phyloP scores from a whole-genome alignment of 2,888 invertebrate species.

The Lasioglossum morio region DNA sequence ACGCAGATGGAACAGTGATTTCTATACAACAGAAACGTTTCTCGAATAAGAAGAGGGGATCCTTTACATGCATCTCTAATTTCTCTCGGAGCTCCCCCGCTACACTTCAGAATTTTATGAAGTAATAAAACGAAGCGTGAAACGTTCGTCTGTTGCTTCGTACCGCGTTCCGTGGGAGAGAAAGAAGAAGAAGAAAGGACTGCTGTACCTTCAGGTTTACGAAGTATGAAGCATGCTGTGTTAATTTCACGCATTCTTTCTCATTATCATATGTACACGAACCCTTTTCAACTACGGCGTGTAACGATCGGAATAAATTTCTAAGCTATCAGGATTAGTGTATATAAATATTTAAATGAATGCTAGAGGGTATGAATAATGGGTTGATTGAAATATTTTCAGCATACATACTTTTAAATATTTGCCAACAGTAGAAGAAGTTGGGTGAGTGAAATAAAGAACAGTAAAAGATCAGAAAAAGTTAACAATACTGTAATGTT shows the following conservation, averaged over 20 bases:
- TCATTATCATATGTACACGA: neutral
- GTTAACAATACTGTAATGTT: too few species aligned
- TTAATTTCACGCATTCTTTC: constrained; percentile 5
- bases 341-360: neutral
- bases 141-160: constrained; percentile 17
- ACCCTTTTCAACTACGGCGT: neutral
- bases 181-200: neutral
- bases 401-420: neutral
- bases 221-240: neutral
- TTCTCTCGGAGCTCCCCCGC: neutral
- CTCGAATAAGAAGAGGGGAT: neutral
- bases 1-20: neutral
- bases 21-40: constrained; percentile 1
- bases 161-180: neutral
- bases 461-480: too few species aligned
- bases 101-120: constrained; percentile 9
- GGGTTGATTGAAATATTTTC: neutral
- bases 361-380: neutral
- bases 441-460: too few species aligned
- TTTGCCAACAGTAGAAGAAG: too few species aligned
- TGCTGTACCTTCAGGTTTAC: neutral
- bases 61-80: neutral
- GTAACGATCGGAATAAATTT: neutral
- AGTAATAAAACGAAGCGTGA: constrained; percentile 31
- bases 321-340: neutral